Conservation (phyloP, 2,888 invertebrate species). For the Ennomos erosarius region DNA sequence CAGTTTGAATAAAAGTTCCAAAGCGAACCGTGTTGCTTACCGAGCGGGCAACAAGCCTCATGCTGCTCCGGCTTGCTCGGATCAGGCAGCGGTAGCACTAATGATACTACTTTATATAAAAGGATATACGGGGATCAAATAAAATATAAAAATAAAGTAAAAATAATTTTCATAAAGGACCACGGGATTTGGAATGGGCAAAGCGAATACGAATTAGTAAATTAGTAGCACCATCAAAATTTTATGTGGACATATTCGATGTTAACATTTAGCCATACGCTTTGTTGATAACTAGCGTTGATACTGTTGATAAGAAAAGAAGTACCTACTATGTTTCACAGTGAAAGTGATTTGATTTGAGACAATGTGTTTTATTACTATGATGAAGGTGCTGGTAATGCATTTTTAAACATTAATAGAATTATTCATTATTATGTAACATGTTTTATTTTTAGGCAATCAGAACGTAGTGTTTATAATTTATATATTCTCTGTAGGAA, state of each 20-base stretch:
- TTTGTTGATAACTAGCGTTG: slow-evolving; percentile 44
- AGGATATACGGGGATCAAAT: slow-evolving; percentile 72
- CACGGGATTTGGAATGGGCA: slow-evolving; percentile 71
- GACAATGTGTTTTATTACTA: slow-evolving; percentile 11
- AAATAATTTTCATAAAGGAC: slow-evolving; percentile 60
- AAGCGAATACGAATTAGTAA: slow-evolving; percentile 84
- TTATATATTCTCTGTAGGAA: no score
- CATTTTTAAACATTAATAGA: background rate
- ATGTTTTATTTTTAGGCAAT: no score
- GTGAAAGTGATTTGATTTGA: slow-evolving; percentile 39
- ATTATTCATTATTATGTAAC: no score
- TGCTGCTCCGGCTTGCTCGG: slow-evolving; percentile 95
- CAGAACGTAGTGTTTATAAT: no score
- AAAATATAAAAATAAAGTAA: slow-evolving; percentile 68
- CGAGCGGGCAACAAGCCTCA: slow-evolving; percentile 95
- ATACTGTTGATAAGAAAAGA: slow-evolving; percentile 21
- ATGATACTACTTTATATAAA: slow-evolving; percentile 86
- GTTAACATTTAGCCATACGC: slow-evolving; percentile 65
- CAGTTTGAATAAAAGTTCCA: slow-evolving; percentile 50
- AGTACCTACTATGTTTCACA: slow-evolving; percentile 47
- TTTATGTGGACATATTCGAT: slow-evolving; percentile 61
- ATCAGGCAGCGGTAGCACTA: slow-evolving; percentile 93
- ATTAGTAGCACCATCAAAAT: slow-evolving; percentile 80
- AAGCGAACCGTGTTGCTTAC: slow-evolving; percentile 84
- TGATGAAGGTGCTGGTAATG: slow-evolving; percentile 23